Conservation (phyloP, 2,888 invertebrate genomes). For the Dascillus cervinus region DNA sequence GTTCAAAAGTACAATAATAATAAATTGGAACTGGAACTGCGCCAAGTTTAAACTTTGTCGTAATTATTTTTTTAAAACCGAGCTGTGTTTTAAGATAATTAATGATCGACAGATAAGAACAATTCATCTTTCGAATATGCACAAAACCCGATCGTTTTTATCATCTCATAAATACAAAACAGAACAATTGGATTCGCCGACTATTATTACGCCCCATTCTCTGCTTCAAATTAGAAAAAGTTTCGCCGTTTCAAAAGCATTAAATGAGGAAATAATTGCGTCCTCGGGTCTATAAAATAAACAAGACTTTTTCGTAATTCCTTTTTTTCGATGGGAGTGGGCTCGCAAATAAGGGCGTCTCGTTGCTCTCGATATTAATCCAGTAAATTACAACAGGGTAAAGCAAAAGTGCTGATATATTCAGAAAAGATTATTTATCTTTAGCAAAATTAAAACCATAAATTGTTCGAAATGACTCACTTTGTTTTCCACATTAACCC, state of each 20-base stretch:
- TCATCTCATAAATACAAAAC: too few species aligned
- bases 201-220: slow-evolving; percentile 14
- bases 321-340: slow-evolving; percentile 6
- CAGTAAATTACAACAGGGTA: slow-evolving; percentile 12
- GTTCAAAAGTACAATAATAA: slow-evolving; percentile 24
- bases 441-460: slow-evolving; percentile 15
- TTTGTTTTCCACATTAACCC: slow-evolving; percentile 11
- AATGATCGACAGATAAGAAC: too few species aligned
- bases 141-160: too few species aligned
- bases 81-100: too few species aligned
- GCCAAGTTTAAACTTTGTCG: slow-evolving; percentile 16
- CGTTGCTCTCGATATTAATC: slow-evolving; percentile 13
- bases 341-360: too few species aligned
- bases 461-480: slow-evolving; percentile 16
- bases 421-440: slow-evolving; percentile 13
- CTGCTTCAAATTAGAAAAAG: slow-evolving; percentile 9
- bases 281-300: slow-evolving; percentile 13
- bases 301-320: slow-evolving; percentile 12
- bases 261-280: too few species aligned
- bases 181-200: too few species aligned
- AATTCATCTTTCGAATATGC: too few species aligned
- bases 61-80: too few species aligned
- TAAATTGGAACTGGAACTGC: slow-evolving; percentile 20
- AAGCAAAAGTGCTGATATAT: slow-evolving; percentile 14
- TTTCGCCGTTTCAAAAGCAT: too few species aligned